These are phyloP conservation scores for Dendrolimus pini DNA, from an alignment of 2,888 invertebrate genomes.

Conservation along the genomic window DNA sequence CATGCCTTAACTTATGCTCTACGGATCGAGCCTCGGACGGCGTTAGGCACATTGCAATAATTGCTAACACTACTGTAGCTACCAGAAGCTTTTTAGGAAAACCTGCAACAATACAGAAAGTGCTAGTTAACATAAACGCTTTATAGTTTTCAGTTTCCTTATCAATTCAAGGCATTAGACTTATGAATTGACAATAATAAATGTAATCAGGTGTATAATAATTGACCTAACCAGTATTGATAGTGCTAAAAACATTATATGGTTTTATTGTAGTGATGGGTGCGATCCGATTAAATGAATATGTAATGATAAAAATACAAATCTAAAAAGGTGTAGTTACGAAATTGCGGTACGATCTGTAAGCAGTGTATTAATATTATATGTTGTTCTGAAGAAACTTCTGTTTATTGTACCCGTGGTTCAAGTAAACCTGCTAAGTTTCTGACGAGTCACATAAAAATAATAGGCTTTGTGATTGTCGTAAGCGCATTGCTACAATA, in stretches of 20 bases:
- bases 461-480: constrained; percentile 64
- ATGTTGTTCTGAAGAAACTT: too few species aligned
- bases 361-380: too few species aligned
- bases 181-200: neutral
- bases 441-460: constrained; percentile 58
- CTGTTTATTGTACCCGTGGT: too few species aligned
- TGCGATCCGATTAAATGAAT: neutral
- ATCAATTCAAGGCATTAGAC: constrained; percentile 3
- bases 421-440: too few species aligned
- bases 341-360: too few species aligned
- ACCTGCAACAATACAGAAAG: constrained; percentile 55
- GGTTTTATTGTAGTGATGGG: neutral
- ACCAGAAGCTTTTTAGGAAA: constrained; percentile 73
- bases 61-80: constrained; percentile 61
- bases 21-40: constrained; percentile 50
- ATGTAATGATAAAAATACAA: too few species aligned
- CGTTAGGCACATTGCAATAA: constrained; percentile 61
- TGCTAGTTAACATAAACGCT: neutral
- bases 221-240: constrained; percentile 3
- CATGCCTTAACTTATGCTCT: constrained; percentile 51
- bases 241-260: constrained; percentile 1
- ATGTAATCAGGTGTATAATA: neutral
- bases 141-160: neutral
- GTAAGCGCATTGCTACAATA: constrained; percentile 30
- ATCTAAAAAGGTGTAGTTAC: too few species aligned